These are phyloP conservation scores for Entomobrya multifasciata DNA, from an alignment of 2,888 invertebrate species.

Conservation along the genomic window DNA sequence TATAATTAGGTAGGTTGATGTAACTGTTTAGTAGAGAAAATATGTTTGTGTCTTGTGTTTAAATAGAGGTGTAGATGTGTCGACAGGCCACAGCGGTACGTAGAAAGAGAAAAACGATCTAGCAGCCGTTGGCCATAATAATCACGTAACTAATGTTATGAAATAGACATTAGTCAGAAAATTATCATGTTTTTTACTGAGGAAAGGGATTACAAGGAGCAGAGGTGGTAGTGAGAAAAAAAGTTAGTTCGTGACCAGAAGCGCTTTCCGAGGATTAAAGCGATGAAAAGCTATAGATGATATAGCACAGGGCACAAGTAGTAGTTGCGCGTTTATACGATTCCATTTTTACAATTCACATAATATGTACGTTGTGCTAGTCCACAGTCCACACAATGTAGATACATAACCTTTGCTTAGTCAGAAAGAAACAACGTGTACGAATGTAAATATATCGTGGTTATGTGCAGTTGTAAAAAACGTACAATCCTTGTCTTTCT, in stretches of 20 bases:
- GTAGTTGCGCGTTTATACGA: no score
- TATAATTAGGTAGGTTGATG: no score
- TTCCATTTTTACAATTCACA: no score
- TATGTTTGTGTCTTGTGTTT: no score
- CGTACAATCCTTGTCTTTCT: not conserved
- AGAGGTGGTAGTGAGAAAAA: not conserved
- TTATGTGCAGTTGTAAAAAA: not conserved
- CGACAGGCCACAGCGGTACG: no score
- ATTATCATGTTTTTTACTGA: conserved; percentile 53
- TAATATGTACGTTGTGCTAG: no score
- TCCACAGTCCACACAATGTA: no score
- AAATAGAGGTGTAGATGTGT: no score
- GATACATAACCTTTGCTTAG: no score
- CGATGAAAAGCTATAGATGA: conserved; percentile 57
- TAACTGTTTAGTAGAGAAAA: no score
- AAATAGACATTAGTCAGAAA: conserved; percentile 60
- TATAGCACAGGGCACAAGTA: no score
- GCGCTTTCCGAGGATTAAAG: conserved; percentile 53
- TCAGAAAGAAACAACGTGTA: conserved; percentile 34
- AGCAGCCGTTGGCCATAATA: conserved; percentile 16
- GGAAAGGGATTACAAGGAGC: conserved; percentile 16
- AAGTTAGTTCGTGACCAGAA: conserved; percentile 62
- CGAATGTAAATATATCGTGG: conserved; percentile 34
- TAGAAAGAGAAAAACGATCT: no score
- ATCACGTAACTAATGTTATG: conserved; percentile 67